phyloP scores from a whole-genome alignment of 2,113 vertebrate genomes.

The Edolisoma coerulescens region DNA sequence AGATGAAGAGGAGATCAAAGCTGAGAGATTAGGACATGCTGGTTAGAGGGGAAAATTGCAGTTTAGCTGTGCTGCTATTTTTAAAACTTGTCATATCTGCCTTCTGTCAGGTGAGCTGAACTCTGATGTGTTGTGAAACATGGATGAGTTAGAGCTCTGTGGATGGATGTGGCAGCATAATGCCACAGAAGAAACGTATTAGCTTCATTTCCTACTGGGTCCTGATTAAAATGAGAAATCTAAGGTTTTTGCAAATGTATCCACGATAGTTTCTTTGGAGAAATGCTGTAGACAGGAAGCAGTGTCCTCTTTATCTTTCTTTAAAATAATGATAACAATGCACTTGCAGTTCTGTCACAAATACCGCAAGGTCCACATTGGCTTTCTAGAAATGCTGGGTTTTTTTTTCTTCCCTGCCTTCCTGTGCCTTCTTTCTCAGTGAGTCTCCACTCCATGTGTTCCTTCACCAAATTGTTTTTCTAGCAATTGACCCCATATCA shows the following conservation, averaged over 20 bases:
- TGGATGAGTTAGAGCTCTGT: not conserved
- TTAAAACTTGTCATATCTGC: conserved; percentile 38
- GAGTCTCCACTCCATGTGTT: not conserved
- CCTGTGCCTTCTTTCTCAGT: not conserved
- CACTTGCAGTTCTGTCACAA: not conserved
- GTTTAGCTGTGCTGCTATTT: conserved; percentile 49
- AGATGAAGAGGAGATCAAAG: conserved; percentile 46
- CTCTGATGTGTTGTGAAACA: conserved; percentile 14
- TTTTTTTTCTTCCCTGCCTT: not conserved
- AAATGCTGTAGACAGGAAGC: not conserved
- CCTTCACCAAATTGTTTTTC: not conserved
- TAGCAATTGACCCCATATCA: not conserved
- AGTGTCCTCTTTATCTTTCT: not conserved
- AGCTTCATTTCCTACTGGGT: not conserved
- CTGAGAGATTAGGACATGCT: conserved; percentile 41
- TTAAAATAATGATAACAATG: not conserved
- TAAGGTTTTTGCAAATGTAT: not conserved
- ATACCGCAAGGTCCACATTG: fast-evolving
- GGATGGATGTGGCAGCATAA: not conserved
- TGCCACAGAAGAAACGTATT: not conserved
- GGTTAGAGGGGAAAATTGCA: conserved; percentile 48
- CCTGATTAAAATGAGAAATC: not conserved
- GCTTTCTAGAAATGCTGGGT: not conserved
- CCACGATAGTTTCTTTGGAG: not conserved
- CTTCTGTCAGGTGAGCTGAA: conserved; percentile 29